Base-by-base conservation (phyloP, 1,140 invertebrate species). In the Himalopsyche phryganea region DNA sequence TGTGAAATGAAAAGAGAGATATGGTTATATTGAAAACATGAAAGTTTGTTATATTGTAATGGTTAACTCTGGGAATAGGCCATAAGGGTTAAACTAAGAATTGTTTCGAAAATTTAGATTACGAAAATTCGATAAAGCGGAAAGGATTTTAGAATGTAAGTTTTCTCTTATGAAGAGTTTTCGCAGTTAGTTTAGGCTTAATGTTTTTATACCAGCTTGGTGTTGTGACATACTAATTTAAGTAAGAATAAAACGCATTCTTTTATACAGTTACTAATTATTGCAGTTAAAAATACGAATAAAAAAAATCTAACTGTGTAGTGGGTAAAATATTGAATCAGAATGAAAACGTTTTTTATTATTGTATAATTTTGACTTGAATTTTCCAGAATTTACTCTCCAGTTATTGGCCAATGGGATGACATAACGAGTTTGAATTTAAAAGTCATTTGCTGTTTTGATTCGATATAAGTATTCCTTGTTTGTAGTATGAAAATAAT, bases 171-270 rank as follows among this genome's bases (percentile, higher is more conserved):
- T 72, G 76, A 77, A 79, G 76, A 77, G 76, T 72, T 73, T 76
- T 75, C 72, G 75, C 74, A 77, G 71, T 73, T 77, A 77, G 75
- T 77, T 72, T 78, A 78, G 73, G 76, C 76, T 78, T 78, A 78
- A 75, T 78, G 75, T 77, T 78, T 77, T 78, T 78, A 78, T 77
- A 77, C 76, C 68, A 71, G 76, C 76, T 78, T 78, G 76, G 77
- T 78, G 76, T 78, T 78, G 76, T 77, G 75, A 77, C 72, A 76
- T 75, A 76, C 41, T 64, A 60, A 64, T 60, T 64, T 56, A 58
- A 53, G 18, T 53, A 60, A 64, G 42, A 36, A 52, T 64, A 60
- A 64, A 46, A 50, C 54, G 48, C 56, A 56, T 59, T 63, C 42
- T 55, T 49, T 53, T 60, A 55, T 50, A 48, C 52, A 40, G 28